Percentiles rank a stretch among this genome's conserved stretches.
Conservation (phyloP, 2,888 invertebrate species). For the Terebella lapidaria region DNA sequence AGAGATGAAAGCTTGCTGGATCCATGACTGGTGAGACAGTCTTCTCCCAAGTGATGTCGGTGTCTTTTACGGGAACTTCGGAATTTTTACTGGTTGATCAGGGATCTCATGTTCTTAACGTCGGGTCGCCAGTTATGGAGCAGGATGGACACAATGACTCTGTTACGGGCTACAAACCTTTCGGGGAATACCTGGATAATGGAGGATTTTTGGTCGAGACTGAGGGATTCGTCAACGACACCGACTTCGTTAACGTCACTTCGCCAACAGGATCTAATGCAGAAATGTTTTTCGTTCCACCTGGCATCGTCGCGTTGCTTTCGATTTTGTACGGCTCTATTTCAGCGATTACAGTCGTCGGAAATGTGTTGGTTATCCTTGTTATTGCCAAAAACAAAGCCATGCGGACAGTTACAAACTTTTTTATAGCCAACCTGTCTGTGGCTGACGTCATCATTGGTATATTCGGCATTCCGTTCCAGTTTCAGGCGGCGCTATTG, state of each 20-base stretch:
- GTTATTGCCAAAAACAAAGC: slow-evolving; percentile 70
- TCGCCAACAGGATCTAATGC: background rate
- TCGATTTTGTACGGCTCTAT: slow-evolving; percentile 77
- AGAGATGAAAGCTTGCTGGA: too few species aligned
- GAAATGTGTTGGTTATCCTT: slow-evolving; percentile 81
- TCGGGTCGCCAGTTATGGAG: too few species aligned
- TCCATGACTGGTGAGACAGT: too few species aligned
- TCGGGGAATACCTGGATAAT: too few species aligned
- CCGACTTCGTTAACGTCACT: background rate
- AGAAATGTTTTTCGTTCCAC: slow-evolving; percentile 69
- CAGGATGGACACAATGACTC: too few species aligned
- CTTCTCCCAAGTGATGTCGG: too few species aligned
- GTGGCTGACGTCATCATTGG: slow-evolving; percentile 81
- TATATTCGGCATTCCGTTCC: slow-evolving; percentile 78
- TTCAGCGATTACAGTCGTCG: slow-evolving; percentile 74
- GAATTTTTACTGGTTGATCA: too few species aligned
- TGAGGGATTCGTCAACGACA: too few species aligned
- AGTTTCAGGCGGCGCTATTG: slow-evolving; percentile 80
- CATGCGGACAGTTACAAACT: slow-evolving; percentile 78
- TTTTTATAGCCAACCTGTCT: slow-evolving; percentile 80
- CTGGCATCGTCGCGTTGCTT: slow-evolving; percentile 68
- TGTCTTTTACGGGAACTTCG: too few species aligned
- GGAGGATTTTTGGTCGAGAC: too few species aligned
- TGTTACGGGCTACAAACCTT: too few species aligned
- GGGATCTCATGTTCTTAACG: too few species aligned